These are phyloP conservation scores for Caenorhabditis sp. DNA, from an alignment of 2,888 invertebrate genomes.

Conservation along the genomic window DNA sequence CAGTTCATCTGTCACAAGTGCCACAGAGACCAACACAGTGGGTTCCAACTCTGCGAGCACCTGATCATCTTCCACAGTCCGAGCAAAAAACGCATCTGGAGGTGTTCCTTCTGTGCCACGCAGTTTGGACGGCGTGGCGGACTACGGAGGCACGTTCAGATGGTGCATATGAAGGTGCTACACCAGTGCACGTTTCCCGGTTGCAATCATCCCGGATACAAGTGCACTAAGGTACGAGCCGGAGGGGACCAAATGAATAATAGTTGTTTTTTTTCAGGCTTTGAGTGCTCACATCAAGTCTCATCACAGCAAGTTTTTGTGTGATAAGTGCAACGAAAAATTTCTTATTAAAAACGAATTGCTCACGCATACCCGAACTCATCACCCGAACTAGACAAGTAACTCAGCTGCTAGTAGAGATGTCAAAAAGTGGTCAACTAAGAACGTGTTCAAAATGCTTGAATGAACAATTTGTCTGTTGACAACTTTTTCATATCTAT, in stretches of 20 bases:
- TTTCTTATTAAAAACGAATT: too few species aligned
- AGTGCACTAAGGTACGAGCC: slow-evolving; percentile 63
- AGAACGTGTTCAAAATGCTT: too few species aligned
- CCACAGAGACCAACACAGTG: slow-evolving; percentile 9
- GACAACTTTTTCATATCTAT: too few species aligned
- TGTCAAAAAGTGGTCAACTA: too few species aligned
- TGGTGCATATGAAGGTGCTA: slow-evolving; percentile 80
- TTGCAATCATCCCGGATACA: slow-evolving; percentile 69
- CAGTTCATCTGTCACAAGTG: slow-evolving; percentile 35
- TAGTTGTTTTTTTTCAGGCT: slow-evolving; percentile 59
- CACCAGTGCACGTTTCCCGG: slow-evolving; percentile 60
- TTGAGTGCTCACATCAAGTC: slow-evolving; percentile 66
- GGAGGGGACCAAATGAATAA: background rate
- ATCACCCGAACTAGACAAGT: too few species aligned
- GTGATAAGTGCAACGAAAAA: slow-evolving; percentile 46
- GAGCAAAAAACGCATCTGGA: slow-evolving; percentile 81
- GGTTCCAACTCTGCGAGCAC: slow-evolving; percentile 42
- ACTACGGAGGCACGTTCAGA: slow-evolving; percentile 83
- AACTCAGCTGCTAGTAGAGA: too few species aligned
- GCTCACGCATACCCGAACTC: too few species aligned
- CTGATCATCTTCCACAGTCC: slow-evolving; percentile 38
- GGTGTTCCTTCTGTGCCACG: slow-evolving; percentile 84
- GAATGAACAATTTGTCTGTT: too few species aligned
- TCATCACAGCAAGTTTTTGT: slow-evolving; percentile 57
- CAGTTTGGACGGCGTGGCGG: slow-evolving; percentile 84